phyloP scores from a whole-genome alignment of 2,113 vertebrate genomes.

The Macrotus californicus region DNA sequence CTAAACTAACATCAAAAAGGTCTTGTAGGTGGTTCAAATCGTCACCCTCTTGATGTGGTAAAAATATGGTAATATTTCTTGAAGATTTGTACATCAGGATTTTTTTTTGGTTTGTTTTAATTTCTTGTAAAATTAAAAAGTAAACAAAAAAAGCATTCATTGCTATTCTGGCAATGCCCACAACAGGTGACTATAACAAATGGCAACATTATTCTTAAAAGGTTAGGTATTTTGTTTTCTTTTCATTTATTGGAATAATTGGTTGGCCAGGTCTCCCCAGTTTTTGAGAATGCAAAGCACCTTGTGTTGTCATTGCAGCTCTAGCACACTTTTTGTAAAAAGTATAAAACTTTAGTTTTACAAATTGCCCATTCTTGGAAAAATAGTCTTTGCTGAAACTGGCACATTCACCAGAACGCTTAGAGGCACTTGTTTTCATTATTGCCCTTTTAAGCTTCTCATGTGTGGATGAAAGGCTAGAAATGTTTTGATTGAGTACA shows the following conservation, averaged over 20 bases:
- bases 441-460: constrained; percentile 53
- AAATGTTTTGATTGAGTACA: constrained; percentile 65
- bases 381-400: constrained; percentile 50
- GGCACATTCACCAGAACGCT: constrained; percentile 25
- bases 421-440: constrained; percentile 38
- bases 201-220: background rate
- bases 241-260: background rate
- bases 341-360: constrained; percentile 46
- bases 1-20: background rate
- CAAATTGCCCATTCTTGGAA: constrained; percentile 54
- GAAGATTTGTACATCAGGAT: background rate
- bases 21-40: background rate
- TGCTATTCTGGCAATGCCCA: background rate
- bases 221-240: background rate
- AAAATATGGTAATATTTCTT: background rate
- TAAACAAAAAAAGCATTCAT: background rate
- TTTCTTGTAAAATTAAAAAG: constrained; percentile 22
- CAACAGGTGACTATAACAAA: background rate
- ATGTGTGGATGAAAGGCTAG: constrained; percentile 59
- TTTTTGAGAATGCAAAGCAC: background rate
- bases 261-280: background rate
- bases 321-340: constrained; percentile 20
- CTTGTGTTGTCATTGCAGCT: background rate
- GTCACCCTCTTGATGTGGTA: background rate
- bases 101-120: background rate